Percentiles rank a stretch among this genome's conserved stretches.
Conservation (phyloP, 2,888 invertebrate genomes). For the Saturnia japonica region DNA sequence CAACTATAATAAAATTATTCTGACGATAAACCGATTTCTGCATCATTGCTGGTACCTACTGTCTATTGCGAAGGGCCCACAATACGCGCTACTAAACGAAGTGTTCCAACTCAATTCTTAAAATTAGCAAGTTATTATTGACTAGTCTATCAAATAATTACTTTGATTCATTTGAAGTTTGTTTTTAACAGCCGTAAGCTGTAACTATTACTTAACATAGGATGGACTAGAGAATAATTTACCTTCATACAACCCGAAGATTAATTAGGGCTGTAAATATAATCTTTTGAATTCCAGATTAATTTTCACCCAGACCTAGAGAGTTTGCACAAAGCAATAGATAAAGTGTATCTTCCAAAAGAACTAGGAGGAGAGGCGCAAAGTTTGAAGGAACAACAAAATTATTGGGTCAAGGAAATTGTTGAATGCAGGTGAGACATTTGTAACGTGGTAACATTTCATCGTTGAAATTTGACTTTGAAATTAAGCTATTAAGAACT, state of each 20-base stretch:
- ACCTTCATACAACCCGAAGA: not conserved
- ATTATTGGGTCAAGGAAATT: constrained; percentile 76
- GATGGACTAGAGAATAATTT: not conserved
- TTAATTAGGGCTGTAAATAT: not conserved
- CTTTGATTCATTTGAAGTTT: no score
- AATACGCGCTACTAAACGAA: no score
- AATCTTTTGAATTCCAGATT: constrained; percentile 67
- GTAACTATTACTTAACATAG: not conserved
- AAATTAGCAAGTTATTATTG: no score
- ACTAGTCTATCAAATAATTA: no score
- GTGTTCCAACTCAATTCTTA: no score
- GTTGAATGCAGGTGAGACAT: constrained; percentile 65
- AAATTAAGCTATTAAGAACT: not conserved
- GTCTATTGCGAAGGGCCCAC: no score
- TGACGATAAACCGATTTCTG: no score
- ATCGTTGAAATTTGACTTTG: not conserved
- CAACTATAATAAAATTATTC: no score
- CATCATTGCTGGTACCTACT: no score
- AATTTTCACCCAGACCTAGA: constrained; percentile 83
- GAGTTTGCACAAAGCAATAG: constrained; percentile 81
- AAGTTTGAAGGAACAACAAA: constrained; percentile 77
- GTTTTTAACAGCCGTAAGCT: not conserved
- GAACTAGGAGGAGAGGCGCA: constrained; percentile 85
- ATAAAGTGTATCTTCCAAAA: constrained; percentile 83
- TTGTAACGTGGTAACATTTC: no score